phyloP scores from a whole-genome alignment of 2,113 vertebrate genomes.

The Sebastes schlegelii region DNA sequence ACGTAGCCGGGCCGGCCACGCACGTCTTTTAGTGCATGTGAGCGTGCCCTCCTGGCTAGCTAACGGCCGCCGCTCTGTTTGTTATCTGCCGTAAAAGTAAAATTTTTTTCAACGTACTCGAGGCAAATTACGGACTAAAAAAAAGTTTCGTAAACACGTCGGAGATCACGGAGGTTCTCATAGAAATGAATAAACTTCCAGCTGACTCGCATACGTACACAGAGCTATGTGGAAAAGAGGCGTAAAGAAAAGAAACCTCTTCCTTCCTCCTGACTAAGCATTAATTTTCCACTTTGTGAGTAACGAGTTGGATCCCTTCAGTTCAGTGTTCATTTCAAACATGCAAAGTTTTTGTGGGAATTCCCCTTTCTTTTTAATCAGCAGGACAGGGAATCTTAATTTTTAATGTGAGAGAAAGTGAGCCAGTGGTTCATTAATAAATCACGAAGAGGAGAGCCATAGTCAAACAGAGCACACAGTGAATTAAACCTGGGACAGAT shows the following conservation, averaged over 20 bases:
- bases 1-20: too few relatives aligned
- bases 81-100: too few relatives aligned
- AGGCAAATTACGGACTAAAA: too few relatives aligned
- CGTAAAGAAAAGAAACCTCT: not conserved
- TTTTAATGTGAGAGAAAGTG: conserved; percentile 7
- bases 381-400: not conserved
- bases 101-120: too few relatives aligned
- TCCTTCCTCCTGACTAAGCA: not conserved
- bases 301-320: not conserved
- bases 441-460: conserved; percentile 7
- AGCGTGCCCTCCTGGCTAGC: too few relatives aligned
- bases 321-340: not conserved
- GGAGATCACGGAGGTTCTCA: too few relatives aligned
- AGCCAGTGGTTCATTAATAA: conserved; percentile 38
- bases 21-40: too few relatives aligned
- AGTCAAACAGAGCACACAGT: conserved; percentile 23
- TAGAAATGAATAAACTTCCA: too few relatives aligned
- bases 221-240: too few relatives aligned
- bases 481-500: conserved; percentile 37
- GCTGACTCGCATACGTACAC: too few relatives aligned
- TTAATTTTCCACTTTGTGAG: not conserved
- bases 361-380: not conserved
- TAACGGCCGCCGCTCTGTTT: too few relatives aligned
- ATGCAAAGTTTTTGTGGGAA: not conserved
- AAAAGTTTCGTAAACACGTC: too few relatives aligned